Conservation (phyloP, 2,888 invertebrate species). For the Synanthedon myopaeformis region DNA sequence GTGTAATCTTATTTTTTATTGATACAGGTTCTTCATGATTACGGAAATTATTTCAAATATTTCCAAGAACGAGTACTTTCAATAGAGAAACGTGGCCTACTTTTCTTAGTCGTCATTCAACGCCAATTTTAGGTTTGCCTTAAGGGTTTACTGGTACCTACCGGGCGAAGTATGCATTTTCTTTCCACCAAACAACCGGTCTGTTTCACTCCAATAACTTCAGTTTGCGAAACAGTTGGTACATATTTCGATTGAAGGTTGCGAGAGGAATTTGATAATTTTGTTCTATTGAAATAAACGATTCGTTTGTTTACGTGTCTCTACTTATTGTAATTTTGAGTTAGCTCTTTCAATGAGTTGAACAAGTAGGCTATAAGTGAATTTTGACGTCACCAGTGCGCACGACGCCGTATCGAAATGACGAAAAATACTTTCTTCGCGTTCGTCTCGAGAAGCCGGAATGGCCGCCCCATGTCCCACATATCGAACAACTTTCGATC, state of each 20-base stretch:
- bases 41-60: too few relatives aligned
- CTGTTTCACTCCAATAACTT: constrained; percentile 14
- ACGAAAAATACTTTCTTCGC: constrained; percentile 37
- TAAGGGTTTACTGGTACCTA: constrained; percentile 12
- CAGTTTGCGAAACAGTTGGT: constrained; percentile 4
- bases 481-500: constrained; percentile 67
- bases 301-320: too few relatives aligned
- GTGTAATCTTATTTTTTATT: too few relatives aligned
- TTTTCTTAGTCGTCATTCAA: constrained; percentile 20
- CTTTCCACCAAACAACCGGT: constrained; percentile 12
- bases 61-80: too few relatives aligned
- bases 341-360: too few relatives aligned
- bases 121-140: constrained; percentile 17
- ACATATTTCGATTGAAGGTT: background rate
- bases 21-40: too few relatives aligned
- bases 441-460: constrained; percentile 35
- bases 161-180: constrained; percentile 10
- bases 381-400: constrained; percentile 11
- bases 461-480: constrained; percentile 54
- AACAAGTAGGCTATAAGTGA: constrained; percentile 8
- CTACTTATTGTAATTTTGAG: too few relatives aligned
- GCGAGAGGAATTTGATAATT: background rate
- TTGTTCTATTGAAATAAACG: background rate
- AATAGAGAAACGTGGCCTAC: constrained; percentile 16
- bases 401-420: constrained; percentile 13